These are phyloP conservation scores for Corythoichthys haematopterus DNA, from an alignment of 2,113 vertebrate species.

Conservation along the genomic window DNA sequence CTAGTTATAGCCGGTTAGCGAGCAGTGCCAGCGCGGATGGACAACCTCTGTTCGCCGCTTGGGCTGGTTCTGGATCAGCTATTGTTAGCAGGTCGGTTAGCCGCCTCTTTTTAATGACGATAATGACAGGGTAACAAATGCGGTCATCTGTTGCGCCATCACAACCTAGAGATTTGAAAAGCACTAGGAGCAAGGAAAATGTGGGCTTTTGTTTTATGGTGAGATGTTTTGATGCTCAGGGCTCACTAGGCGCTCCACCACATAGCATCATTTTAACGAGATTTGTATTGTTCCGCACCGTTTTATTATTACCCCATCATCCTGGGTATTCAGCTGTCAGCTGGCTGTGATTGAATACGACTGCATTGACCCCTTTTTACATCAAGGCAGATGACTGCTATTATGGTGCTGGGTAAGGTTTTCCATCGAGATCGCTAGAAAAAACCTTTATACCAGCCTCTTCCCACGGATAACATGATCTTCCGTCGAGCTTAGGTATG, in stretches of 20 bases:
- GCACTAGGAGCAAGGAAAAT: no score
- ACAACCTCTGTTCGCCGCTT: constrained; percentile 23
- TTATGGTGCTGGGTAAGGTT: not conserved
- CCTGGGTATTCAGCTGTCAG: not conserved
- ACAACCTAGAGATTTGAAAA: not conserved
- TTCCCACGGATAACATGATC: no score
- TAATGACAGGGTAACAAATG: not conserved
- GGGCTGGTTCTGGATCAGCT: constrained; percentile 35
- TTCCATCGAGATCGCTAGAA: no score
- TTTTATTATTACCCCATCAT: not conserved
- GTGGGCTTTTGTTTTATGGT: not conserved
- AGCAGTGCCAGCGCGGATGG: constrained; percentile 36
- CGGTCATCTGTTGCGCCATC: not conserved
- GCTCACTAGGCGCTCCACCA: not conserved
- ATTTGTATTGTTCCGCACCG: not conserved
- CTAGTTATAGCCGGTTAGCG: constrained; percentile 49
- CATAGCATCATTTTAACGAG: not conserved
- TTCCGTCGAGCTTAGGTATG: no score
- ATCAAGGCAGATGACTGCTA: not conserved
- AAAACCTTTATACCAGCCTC: no score
- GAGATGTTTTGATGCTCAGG: not conserved
- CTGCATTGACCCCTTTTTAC: not conserved
- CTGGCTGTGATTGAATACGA: not conserved
- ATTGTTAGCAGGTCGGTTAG: constrained; percentile 42
- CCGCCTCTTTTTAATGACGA: constrained; percentile 15